Base-by-base conservation (phyloP, 2,797 vertebrate genomes). In the Geotrypetes seraphini region DNA sequence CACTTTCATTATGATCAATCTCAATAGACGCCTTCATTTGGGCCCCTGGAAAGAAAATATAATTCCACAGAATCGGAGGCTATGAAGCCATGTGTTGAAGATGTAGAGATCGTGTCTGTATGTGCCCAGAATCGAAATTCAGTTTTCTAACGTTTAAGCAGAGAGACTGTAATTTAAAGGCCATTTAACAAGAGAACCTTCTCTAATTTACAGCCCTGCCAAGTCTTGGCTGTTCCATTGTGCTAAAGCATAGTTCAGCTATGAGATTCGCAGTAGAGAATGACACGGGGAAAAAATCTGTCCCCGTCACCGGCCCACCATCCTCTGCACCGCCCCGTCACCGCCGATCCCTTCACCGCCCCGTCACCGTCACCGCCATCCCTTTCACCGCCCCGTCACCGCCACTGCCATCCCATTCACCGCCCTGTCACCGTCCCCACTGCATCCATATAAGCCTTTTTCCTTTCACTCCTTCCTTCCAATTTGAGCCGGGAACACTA, bases 1-100 rank as follows among this genome's bases (percentile, higher is more conserved):
- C 15, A 25, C 33, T 48, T n/a, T 51, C 13, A 33, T 58, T 42
- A 46, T 47, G 33, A 49, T 53, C 35, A 25, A 30, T 57, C 22
- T 64, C 16, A 44, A 24, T n/a, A 47, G 22, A 44, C 4, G 12
- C 44, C 16, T 41, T 22, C 21, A 19, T 8, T 30, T 35, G 7
- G 37, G 14, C 27, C 12, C 27, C 11, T 19, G 8, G 39, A 50
- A 18, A 44, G 8, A 45, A 1, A 0, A 45, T 30, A 18, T 12
- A 38, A 39, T 22, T 34, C 11, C 2, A 26, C 25, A 3, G 43
- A 42, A 3, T 8, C 10, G 34, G 5, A 11, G 38, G 34, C 21
- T 13, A 4, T 6, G 25, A 3, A 15, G 33, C n/a, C 47, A 14
- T 23, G 5, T 31, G 23, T 40, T 21, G 32, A 38, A 50, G 11